phyloP scores from a whole-genome alignment of 2,797 vertebrate species.

The Sternotherus odoratus region DNA sequence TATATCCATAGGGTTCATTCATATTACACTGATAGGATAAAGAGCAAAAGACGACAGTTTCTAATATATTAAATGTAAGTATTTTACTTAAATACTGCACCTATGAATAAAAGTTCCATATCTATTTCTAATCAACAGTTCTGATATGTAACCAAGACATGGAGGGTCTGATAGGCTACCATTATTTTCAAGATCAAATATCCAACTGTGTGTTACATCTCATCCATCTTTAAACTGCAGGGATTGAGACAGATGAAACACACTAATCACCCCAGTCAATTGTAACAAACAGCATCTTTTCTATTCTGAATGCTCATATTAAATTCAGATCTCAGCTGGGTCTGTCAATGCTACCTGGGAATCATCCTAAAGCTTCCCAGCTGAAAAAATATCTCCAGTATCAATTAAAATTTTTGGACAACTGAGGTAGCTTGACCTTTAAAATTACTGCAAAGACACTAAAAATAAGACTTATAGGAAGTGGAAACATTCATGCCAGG shows the following conservation, averaged over 20 bases:
- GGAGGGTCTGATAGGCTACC: neutral
- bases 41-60: neutral
- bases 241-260: slow-evolving; percentile 48
- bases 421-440: neutral
- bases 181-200: slow-evolving; percentile 36
- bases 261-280: slow-evolving; percentile 33
- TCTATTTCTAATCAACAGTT: neutral
- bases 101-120: neutral
- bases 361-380: neutral
- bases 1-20: neutral
- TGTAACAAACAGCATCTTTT: slow-evolving; percentile 49
- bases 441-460: slow-evolving; percentile 8
- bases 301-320: slow-evolving; percentile 12
- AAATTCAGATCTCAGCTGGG: slow-evolving; percentile 46
- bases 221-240: slow-evolving; percentile 48
- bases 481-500: neutral
- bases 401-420: slow-evolving; percentile 43
- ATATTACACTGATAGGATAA: neutral
- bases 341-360: slow-evolving; percentile 50
- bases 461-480: neutral
- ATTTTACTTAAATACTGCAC: neutral
- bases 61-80: neutral
- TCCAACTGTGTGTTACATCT: slow-evolving; percentile 45
- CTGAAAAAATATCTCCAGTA: slow-evolving; percentile 12
- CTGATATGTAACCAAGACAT: neutral